Evolutionary conservation across 2,888 invertebrate species (phyloP), one percentile per base, ranked within the genome.

Genomic region (Leucophenga maculata): DNA sequence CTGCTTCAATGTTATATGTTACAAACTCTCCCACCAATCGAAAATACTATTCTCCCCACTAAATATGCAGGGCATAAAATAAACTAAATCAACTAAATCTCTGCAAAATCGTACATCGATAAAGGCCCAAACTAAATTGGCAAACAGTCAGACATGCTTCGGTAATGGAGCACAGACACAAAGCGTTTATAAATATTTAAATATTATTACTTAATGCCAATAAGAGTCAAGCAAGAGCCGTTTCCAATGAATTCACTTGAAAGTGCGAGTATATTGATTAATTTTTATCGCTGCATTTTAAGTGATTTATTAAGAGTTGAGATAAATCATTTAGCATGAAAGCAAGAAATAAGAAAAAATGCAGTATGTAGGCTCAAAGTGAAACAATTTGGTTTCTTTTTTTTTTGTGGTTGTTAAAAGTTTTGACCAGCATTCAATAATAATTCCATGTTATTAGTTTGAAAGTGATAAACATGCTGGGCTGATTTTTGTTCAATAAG

Each of bases 291-390:
- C 74, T 66, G 76, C 77, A 82, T 83, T 83, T 80, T 76, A 81
- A 77, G 76, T 86, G 84, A 85, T 87, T 86, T 87, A 86, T 86
- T 78, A 79, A 75, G 80, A 76, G 74, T 75, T 77, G 73, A 81
- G 82, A 85, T 87, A 86, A 86, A 87, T 86, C 86, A 86, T 77
- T 80, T 80, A 78, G 50, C n/a, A 50, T 16, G 50, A 50, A n/a
- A 50, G 18, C 6, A n/a, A 18, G 13, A 50, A 14, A 18, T 1
- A 22, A 18, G 18, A 16, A 16, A 52, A 54, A 54, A 54, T 54
- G 11, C 22, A 20, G 54, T 20, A 18, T 20, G 22, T 22, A 6
- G 50, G 50, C 26, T 4, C 39, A 39, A 11, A 39, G 39, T 39
- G n/a, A 11, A 54, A 54, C 54, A 26, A 14, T 26, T 26, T 57